A percentile compares a stretch with the other conserved stretches of the same genome.
These are phyloP conservation scores for Anser brachyrhynchus DNA, from an alignment of 2,113 vertebrate species.

Conservation along the genomic window DNA sequence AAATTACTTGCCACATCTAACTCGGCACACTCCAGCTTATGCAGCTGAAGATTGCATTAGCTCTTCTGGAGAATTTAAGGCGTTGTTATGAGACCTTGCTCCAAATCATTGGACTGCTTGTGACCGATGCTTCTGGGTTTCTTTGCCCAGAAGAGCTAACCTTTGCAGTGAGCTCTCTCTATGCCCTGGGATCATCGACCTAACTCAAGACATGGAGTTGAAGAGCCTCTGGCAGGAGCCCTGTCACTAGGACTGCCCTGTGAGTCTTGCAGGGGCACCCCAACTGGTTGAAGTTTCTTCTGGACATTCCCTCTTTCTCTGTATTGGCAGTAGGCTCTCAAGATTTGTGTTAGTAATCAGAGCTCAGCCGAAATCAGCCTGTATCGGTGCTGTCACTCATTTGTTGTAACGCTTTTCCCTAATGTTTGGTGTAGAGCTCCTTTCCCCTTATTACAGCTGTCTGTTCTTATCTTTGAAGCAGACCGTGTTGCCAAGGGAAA, in stretches of 20 bases:
- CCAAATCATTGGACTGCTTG: neutral
- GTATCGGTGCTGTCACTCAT: neutral
- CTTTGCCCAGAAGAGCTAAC: neutral
- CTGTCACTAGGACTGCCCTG: neutral
- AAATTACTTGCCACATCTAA: neutral
- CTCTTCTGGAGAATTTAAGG: neutral
- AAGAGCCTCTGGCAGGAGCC: neutral
- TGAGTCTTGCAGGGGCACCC: neutral
- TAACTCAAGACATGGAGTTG: neutral
- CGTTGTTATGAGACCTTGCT: neutral
- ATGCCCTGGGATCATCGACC: too few species aligned
- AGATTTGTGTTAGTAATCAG: neutral
- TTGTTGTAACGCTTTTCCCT: rapidly evolving
- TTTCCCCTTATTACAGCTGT: neutral
- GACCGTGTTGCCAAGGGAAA: neutral
- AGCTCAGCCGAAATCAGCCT: neutral
- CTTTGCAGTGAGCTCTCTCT: neutral
- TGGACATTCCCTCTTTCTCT: neutral
- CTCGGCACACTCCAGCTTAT: neutral
- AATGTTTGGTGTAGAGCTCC: rapidly evolving
- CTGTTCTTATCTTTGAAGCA: neutral
- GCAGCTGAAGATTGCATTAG: neutral
- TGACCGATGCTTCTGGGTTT: neutral
- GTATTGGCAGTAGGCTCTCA: neutral
- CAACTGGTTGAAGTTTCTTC: neutral